Percentiles rank a stretch among this genome's conserved stretches.
phyloP scores from a whole-genome alignment of 2,888 invertebrate genomes.

The Napeogenes sylphis region DNA sequence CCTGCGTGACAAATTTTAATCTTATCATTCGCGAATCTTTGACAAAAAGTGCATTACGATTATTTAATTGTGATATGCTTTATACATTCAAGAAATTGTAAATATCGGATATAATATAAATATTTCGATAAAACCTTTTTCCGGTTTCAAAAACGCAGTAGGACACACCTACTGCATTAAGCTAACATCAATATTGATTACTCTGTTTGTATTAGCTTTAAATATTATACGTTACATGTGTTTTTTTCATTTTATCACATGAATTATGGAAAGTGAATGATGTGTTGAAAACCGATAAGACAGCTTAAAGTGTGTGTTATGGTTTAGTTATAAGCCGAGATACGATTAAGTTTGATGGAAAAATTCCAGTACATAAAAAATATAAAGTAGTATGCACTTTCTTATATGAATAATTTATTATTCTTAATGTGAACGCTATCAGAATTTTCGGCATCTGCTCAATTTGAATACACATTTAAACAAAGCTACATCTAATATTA shows the following conservation, averaged over 20 bases:
- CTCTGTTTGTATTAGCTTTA: background rate
- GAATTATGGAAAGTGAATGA: slow-evolving; percentile 2
- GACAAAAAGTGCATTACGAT: background rate
- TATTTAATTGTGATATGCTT: too few species aligned
- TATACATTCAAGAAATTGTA: too few species aligned
- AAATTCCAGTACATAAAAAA: background rate
- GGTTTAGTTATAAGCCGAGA: slow-evolving; percentile 1
- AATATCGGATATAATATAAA: background rate
- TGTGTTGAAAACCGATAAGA: slow-evolving; percentile 1
- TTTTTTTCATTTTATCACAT: background rate
- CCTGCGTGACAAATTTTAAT: background rate
- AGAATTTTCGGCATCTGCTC: too few species aligned
- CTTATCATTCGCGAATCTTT: background rate
- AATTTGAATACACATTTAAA: too few species aligned
- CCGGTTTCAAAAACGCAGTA: slow-evolving; percentile 2
- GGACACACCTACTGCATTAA: background rate
- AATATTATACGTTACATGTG: slow-evolving; percentile 1
- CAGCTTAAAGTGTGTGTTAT: background rate
- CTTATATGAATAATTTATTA: too few species aligned
- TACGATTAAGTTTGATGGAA: background rate
- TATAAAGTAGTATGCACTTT: background rate
- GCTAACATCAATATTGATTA: background rate
- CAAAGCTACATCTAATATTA: too few species aligned
- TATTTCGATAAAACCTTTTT: slow-evolving; percentile 5
- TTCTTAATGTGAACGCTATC: too few species aligned